Evolutionary conservation across 37 sponge, comb jelly and placozoan species (phyloP), one percentile per base, ranked within the genome.

Genomic region (Haliclona indistincta): DNA sequence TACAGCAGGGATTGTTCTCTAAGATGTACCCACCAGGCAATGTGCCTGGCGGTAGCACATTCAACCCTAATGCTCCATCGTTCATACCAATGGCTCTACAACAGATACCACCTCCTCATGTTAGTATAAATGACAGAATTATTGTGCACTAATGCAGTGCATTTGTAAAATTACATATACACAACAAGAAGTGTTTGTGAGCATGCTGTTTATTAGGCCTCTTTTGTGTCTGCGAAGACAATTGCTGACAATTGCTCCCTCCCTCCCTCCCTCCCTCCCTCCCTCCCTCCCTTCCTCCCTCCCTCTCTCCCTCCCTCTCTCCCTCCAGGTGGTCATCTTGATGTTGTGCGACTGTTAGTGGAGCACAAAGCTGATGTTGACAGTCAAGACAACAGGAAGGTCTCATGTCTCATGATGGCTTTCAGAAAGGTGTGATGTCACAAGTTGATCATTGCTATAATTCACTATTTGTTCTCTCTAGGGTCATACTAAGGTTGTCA

Each of bases 341-440:
- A 92, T 56, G 93, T 84, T 37, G 89, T 87, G 8, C 62, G 73
- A 51, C 55, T 81, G 53, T 72, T 92, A 67, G 75, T 88, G 3
- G 78, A 80, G 22, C 52, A 75, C 47, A 55, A 38, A 17, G 84
- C 93, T 56, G 93, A 92, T 64, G 76, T 84, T 51, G 93, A 92
- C 76, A 79, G 70, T 30, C 88, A 91, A 49, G 95, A 94, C 82
- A 94, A 94, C 78, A 63, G 95, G n/a, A 90, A 90, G 75, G 91
- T 94, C 72, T 91, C 88, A 19, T 87, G 92, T 45, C 82, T 94
- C 20, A 90, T 90, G 84, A 74, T 81, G 23, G 88, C 95, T 22
- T 94, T 94, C 74, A 80, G 85, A 67, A 87, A 80, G 84, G 90
- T 89, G 22, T n/a, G n/a, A 3, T 17, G 11, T 51, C 15, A 3